Evolutionary conservation across 2,113 vertebrate species (phyloP).

Genomic region (Hydropotes inermis): DNA sequence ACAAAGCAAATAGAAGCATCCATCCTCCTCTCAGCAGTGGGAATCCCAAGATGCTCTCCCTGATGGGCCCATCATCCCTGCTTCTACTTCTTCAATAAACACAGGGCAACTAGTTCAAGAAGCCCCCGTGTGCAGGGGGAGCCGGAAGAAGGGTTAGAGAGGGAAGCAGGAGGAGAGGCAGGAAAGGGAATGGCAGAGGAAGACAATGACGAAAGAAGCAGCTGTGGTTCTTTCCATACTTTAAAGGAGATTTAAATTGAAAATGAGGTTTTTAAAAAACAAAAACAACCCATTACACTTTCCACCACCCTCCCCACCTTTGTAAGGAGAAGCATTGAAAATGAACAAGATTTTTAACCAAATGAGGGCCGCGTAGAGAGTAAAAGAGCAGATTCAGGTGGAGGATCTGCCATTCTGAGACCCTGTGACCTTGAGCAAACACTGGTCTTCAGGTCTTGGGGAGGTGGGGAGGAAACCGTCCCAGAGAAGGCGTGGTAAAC

Average conservation of each 20-base stretch:
- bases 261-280: slow-evolving; percentile 34
- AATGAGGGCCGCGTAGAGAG: neutral
- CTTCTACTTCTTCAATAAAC: neutral
- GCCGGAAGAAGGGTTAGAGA: neutral
- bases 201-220: neutral
- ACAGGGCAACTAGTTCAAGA: neutral
- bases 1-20: neutral
- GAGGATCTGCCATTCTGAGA: rapidly evolving
- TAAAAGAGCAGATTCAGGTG: rapidly evolving
- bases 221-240: neutral
- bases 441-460: neutral
- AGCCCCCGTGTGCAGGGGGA: neutral
- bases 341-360: neutral
- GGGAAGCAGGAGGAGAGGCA: neutral
- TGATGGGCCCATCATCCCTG: neutral
- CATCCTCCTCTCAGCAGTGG: neutral
- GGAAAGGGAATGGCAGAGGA: neutral
- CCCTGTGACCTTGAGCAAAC: neutral
- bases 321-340: neutral
- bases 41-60: neutral
- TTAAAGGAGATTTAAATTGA: slow-evolving; percentile 26
- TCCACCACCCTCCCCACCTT: neutral
- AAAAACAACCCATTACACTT: neutral
- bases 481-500: neutral
- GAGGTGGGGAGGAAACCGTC: rapidly evolving